Evolutionary conservation across 2,888 invertebrate genomes (phyloP), one percentile per base, ranked within the genome.

Genomic region (Spilarctia lutea): DNA sequence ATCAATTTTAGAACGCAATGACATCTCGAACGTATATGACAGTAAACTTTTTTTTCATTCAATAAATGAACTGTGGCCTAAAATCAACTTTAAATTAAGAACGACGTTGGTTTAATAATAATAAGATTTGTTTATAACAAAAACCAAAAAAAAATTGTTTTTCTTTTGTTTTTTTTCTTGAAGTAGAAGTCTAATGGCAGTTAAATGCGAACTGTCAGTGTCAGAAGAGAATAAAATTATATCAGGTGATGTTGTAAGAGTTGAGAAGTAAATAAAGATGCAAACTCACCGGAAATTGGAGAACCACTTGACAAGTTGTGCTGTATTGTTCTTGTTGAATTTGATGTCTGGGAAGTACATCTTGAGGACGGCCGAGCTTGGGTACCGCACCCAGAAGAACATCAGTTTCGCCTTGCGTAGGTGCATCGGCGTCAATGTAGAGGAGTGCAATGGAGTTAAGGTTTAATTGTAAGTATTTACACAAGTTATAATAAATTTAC

Each of bases 301-400:
- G 98, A 99, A 99, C 99, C 99, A 99, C 96, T 99, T 99, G 97
- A 99, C 99, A 94, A 99, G 98, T 96, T 99, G 99, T 91, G 99
- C 99, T 86, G 99, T 99, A 96, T 99, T 99, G 97, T 99, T 99
- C 96, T 99, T 99, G 97, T 99, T 99, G 97, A 99, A 99, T 95
- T 99, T 99, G 96, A 99, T 99, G 96, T 99, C 99, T 65, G 99
- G 99, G 97, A 99, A 99, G 97, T 99, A 99, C 98, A 99, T 99
- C 97, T 99, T 99, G 94, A 99, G 98, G 87, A 99, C 98, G 90
- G 99, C 98, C 80, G 99, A 99, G 95, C 99, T 99, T 79, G 99
- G 99, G 96, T 99, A 99, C 90, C 99, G 97, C 89, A 99, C 99
- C 98, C 99, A 99, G 98, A 99, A 99, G 98, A 99, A 99, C 99